Percentiles rank a stretch among this genome's conserved stretches.
Conservation (phyloP, 1,140 invertebrate genomes). For the Drosophila seguyi region DNA sequence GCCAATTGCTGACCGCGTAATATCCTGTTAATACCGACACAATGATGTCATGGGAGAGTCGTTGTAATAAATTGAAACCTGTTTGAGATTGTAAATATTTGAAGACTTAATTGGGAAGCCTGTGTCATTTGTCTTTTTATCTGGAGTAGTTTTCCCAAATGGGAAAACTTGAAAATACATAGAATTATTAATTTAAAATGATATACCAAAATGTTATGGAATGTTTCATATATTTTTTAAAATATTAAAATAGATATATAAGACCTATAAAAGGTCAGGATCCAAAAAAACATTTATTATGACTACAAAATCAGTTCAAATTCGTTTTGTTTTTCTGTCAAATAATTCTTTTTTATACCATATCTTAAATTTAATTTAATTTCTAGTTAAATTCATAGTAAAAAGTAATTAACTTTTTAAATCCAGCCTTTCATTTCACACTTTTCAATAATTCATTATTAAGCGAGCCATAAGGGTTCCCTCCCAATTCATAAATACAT, state of each 20-base stretch:
- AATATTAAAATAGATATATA: no score
- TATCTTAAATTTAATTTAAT: background rate
- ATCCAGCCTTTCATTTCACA: conserved; percentile 7
- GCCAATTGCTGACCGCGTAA: conserved; percentile 33
- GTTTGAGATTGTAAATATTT: conserved; percentile 16
- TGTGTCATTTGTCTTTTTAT: background rate
- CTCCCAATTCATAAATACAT: background rate
- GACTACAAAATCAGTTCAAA: no score
- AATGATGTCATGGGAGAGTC: conserved; percentile 35
- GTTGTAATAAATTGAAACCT: conserved; percentile 2
- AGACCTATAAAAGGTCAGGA: no score
- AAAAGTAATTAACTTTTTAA: conserved; percentile 5
- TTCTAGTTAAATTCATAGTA: background rate
- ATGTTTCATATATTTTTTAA: no score
- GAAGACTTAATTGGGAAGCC: background rate
- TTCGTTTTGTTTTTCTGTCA: no score
- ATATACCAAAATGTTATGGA: background rate
- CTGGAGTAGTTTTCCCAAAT: no score
- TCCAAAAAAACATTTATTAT: no score
- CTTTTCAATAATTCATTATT: conserved; percentile 3
- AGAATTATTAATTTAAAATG: background rate
- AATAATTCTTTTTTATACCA: background rate
- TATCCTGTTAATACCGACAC: conserved; percentile 27
- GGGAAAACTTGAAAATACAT: no score
- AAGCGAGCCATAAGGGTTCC: background rate